Evolutionary conservation across 2,888 invertebrate genomes (phyloP), one percentile per base, ranked within the genome.

Genomic region (Chloromyia formosa): DNA sequence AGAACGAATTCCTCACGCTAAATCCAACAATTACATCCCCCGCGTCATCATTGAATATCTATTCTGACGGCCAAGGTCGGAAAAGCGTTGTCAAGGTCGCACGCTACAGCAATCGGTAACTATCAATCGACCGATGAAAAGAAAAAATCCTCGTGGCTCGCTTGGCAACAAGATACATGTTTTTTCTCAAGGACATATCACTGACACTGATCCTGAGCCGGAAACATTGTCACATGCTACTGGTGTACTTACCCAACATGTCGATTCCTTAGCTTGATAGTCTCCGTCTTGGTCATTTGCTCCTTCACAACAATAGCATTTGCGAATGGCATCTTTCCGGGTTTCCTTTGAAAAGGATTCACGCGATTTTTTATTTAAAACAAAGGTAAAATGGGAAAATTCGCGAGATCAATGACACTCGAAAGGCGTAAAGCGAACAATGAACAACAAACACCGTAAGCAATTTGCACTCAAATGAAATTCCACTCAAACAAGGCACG

Each of bases 271-370:
- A 94, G 88, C 78, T 90, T 90, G 75, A 95, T 91, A 0, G 95
- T 95, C 82, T 95, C 93, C 76, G 88, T 86, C 86, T 94, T 94
- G 27, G 92, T 87, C 88, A 95, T 88, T 75, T 91, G 90, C 84
- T 94, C 93, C 83, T 74, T 53, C 3, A 53, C 35, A 9, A 54
- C 53, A 45, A 69, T 58, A 3, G 56, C 40, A 56, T 18, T 40
- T 42, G 73, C 69, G 40, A 73, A 73, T 49, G 76, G 76, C 76
- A 76, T 76, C 35, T 75, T 58, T 14, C 22, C 23, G 45, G 20
- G 20, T 27, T 40, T 71, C 14, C 9, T 58, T 58, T 18, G 18
- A 12, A 10, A 54, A 7, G 16, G 16, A 53, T 16, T 1, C 3
- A 53, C 53, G 14, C 56, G 18, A 58, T 18, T 58, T 20, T 7